These are phyloP conservation scores for Hozukius guyotensis DNA, from an alignment of 2,797 vertebrate genomes.

Conservation along the genomic window DNA sequence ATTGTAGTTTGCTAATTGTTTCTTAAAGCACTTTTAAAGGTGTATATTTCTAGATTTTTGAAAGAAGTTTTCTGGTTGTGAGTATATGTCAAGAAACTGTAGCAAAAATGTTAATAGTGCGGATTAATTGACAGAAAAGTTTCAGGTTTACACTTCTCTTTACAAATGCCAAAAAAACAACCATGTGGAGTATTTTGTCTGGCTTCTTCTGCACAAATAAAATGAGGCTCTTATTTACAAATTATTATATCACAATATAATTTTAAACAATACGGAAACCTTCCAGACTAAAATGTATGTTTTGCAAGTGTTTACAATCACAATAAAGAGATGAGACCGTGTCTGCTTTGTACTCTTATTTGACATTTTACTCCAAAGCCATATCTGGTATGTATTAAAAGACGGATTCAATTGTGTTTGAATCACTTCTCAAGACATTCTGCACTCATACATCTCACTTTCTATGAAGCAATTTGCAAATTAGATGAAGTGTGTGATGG, in stretches of 20 bases:
- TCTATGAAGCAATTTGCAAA: background rate
- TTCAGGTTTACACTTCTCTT: background rate
- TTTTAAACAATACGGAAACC: background rate
- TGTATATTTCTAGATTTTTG: conserved; percentile 34
- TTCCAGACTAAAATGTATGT: background rate
- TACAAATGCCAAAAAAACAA: background rate
- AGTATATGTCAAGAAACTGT: background rate
- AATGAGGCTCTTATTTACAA: background rate
- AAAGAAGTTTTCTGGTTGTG: background rate
- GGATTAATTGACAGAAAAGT: conserved; percentile 8
- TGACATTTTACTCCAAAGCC: background rate
- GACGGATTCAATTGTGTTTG: background rate
- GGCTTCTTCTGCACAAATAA: conserved; percentile 4
- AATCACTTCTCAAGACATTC: background rate
- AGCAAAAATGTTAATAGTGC: background rate
- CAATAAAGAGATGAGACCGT: conserved; percentile 44
- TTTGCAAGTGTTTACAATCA: conserved; percentile 44
- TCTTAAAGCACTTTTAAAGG: conserved; percentile 7
- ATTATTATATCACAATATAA: background rate
- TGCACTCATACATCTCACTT: background rate
- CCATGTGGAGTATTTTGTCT: background rate
- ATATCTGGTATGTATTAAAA: background rate
- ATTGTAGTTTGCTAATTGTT: conserved; percentile 9
- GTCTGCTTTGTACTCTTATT: background rate
- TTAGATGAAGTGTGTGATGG: background rate